Conservation (phyloP, 2,888 invertebrate genomes). For the Sminthurides aquaticus region DNA sequence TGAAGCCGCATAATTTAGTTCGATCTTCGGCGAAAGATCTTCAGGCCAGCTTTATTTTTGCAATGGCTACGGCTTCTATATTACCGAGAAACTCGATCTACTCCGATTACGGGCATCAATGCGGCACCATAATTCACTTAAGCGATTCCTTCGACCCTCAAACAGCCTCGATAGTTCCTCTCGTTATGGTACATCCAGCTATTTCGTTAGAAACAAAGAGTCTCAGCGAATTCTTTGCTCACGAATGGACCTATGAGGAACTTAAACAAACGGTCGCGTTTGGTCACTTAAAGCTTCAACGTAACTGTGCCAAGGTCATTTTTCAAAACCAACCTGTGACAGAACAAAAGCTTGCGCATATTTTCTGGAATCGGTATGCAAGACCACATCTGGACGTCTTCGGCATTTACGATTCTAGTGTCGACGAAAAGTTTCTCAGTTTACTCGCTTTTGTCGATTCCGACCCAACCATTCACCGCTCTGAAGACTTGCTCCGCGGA, state of each 20-base stretch:
- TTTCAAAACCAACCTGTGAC: not conserved
- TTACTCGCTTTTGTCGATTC: not conserved
- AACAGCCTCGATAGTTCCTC: too few species aligned
- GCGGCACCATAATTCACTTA: too few species aligned
- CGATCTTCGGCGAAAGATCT: too few species aligned
- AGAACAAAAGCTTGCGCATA: not conserved
- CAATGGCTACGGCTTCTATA: too few species aligned
- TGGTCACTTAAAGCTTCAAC: constrained; percentile 9
- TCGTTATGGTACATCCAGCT: too few species aligned
- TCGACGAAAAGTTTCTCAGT: not conserved
- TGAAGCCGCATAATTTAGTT: too few species aligned
- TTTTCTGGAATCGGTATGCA: constrained; percentile 17
- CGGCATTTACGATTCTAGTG: too few species aligned
- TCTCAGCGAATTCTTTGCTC: constrained; percentile 16
- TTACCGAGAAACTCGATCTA: too few species aligned
- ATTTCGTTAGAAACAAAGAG: too few species aligned
- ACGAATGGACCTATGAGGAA: constrained; percentile 18
- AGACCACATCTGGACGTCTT: constrained; percentile 19
- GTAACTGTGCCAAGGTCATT: constrained; percentile 10
- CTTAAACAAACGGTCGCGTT: constrained; percentile 6
- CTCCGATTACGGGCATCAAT: too few species aligned
- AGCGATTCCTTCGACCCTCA: too few species aligned
- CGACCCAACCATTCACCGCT: not conserved
- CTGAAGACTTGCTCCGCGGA: not conserved
- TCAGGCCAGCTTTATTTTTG: too few species aligned